Evolutionary conservation across 1,140 invertebrate species (phyloP).

Genomic region (Leptopilina boulardi): DNA sequence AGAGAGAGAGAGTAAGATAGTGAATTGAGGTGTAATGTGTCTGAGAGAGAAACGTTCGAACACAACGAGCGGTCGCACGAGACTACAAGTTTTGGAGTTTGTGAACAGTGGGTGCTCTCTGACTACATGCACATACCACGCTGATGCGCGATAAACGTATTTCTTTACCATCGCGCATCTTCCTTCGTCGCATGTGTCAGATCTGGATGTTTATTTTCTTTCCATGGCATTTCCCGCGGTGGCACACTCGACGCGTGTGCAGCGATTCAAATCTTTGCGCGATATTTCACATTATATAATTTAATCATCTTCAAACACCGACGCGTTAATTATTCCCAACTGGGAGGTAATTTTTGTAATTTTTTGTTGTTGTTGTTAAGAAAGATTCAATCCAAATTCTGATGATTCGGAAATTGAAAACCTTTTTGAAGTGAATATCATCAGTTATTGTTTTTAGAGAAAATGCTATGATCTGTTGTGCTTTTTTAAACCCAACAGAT

Average conservation of each 20-base stretch:
- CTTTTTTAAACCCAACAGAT: too few relatives aligned
- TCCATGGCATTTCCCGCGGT: slow-evolving; percentile 25
- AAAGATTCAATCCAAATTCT: too few relatives aligned
- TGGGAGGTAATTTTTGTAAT: too few relatives aligned
- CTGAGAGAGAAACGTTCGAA: not conserved
- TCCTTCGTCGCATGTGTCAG: slow-evolving; percentile 24
- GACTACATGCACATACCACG: slow-evolving; percentile 1
- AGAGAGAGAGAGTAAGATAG: too few relatives aligned
- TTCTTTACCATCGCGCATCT: not conserved
- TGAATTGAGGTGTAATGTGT: too few relatives aligned
- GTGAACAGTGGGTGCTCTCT: not conserved
- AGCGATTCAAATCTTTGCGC: slow-evolving; percentile 1
- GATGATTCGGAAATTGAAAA: too few relatives aligned
- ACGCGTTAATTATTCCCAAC: too few relatives aligned
- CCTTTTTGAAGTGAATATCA: too few relatives aligned
- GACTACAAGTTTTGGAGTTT: slow-evolving; percentile 5
- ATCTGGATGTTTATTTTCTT: slow-evolving; percentile 26
- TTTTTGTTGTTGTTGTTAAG: too few relatives aligned
- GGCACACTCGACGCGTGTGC: slow-evolving; percentile 23
- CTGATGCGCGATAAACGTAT: not conserved
- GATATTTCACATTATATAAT: slow-evolving; percentile 6
- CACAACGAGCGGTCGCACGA: slow-evolving; percentile 22
- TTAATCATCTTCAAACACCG: not conserved
- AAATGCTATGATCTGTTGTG: too few relatives aligned
- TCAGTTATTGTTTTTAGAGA: too few relatives aligned